Evolutionary conservation across 2,888 invertebrate species (phyloP).

Genomic region (Cataglyphis cursor): DNA sequence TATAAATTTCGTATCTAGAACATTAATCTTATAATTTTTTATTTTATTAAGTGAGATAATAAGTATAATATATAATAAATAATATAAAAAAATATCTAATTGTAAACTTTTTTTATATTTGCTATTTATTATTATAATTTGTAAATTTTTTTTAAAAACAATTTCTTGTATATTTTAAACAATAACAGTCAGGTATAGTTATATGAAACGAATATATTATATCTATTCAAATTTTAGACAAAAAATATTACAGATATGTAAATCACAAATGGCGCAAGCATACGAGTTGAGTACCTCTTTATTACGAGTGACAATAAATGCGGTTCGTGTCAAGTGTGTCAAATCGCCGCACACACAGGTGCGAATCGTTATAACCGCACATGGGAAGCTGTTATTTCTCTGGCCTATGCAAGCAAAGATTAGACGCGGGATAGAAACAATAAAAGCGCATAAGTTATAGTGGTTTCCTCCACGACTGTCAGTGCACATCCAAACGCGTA

Average conservation of each 20-base stretch:
- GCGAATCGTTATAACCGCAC: conserved; percentile 32
- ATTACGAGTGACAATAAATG: conserved; percentile 39
- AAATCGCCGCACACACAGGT: conserved; percentile 52
- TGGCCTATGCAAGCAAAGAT: conserved; percentile 60
- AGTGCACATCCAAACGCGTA: conserved; percentile 61
- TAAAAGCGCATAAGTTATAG: conserved; percentile 56
- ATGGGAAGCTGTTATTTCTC: conserved; percentile 67
- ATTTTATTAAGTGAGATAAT: background rate
- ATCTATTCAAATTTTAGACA: background rate
- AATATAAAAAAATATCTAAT: background rate
- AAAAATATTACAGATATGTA: too few relatives aligned
- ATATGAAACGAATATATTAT: background rate
- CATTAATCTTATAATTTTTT: background rate
- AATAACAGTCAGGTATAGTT: background rate
- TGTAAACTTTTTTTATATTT: background rate
- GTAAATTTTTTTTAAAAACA: background rate
- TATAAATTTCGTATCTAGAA: background rate
- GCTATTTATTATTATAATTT: background rate
- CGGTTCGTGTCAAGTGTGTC: conserved; percentile 56
- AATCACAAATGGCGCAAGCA: conserved; percentile 3
- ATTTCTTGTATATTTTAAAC: background rate
- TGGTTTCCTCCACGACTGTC: conserved; percentile 38
- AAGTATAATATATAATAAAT: background rate
- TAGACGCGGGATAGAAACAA: conserved; percentile 66
- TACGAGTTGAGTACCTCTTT: conserved; percentile 57